Evolutionary conservation across 1,140 invertebrate species (phyloP), one percentile per base, ranked within the genome.

Genomic region (Lysiphlebus fabarum): DNA sequence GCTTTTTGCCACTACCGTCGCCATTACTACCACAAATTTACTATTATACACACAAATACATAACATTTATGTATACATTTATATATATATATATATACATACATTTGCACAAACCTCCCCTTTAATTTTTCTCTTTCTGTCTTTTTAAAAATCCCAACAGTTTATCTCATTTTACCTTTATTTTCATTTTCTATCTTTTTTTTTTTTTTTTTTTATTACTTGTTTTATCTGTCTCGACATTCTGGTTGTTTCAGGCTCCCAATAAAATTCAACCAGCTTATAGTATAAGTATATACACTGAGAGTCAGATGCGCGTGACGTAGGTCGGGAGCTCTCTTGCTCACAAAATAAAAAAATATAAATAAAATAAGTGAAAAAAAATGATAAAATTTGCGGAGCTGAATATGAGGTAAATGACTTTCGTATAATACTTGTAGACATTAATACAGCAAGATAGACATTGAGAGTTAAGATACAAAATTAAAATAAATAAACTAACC

Each of bases 181-280:
- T 36, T 9, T 38, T 34, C 38, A 11, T 14, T 42, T 6, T 58
- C 56, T 12, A 41, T 40, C 33, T 58, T 33, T 38, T 26, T 51
- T 49, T 41, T 17, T 48, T 37, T 47, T 38, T 53, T 49, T 43
- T 33, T 53, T 51, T 45, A 50, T 41, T 33, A 14, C 37, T 12
- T 34, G 37, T 40, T 11, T 14, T 34, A 53, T 58, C 49, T 38
- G 36, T 51, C 56, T 37, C 8, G 38, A 42, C 41, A 37, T 53
- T 38, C 49, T 43, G 40, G 40, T 45, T 51, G 48, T 51, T 42
- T 49, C 48, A 10, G 36, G 34, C 54, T 61, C 48, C 59, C 53
- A 61, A 61, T 61, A 61, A 61, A 56, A 51, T 51, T n/a, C 11
- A 26, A 58, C 49, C 40, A 43, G 17, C 41, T 53, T n/a, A 36